Evolutionary conservation across 2,888 invertebrate genomes (phyloP), one percentile per base, ranked within the genome.

Genomic region (Minunthozetes semirufus): DNA sequence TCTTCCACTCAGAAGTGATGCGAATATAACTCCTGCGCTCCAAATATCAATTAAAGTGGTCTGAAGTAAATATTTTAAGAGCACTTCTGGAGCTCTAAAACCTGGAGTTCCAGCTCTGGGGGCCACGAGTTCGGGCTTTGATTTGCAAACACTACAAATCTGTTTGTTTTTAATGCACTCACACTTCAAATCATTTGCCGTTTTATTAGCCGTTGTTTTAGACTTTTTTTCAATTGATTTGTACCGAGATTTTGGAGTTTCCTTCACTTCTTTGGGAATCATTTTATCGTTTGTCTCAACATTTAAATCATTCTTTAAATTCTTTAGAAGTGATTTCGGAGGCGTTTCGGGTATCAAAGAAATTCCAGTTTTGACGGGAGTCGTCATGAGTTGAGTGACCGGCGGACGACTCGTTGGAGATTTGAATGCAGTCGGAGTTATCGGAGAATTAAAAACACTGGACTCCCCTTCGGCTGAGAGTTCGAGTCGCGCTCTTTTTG

Each of bases 61-160:
- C 85, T 94, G 94, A 77, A 87, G 85, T n/a, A 87, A 85, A 82
- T 88, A 88, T 83, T 92, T 92, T 42, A 94, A 85, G 79, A 92
- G 83, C 80, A 92, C 91, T 85, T 92, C 94, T 0, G 93, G 93
- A 74, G 94, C 91, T 38, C 94, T 86, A 83, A 91, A 94, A 48
- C 94, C 94, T 73, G 93, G 92, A 63, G 94, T 94, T 77, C 94
- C 94, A 73, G 93, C 93, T 80, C 93, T 85, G 4, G 91, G 88
- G 9, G 92, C 93, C 72, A 87, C 86, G 79, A 90, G 88, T 71
- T 80, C 80, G 42, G 76, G 77, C 80, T 88, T 87, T 56, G 86
- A 83, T 72, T 87, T 81, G 81, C 91, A 91, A n/a, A 86, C 80
- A 50, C 86, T 85, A 83, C 93, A 93, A 46, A 89, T 86, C 81